Evolutionary conservation across 1,140 invertebrate species (phyloP).

Genomic region (Diabrotica virgifera): DNA sequence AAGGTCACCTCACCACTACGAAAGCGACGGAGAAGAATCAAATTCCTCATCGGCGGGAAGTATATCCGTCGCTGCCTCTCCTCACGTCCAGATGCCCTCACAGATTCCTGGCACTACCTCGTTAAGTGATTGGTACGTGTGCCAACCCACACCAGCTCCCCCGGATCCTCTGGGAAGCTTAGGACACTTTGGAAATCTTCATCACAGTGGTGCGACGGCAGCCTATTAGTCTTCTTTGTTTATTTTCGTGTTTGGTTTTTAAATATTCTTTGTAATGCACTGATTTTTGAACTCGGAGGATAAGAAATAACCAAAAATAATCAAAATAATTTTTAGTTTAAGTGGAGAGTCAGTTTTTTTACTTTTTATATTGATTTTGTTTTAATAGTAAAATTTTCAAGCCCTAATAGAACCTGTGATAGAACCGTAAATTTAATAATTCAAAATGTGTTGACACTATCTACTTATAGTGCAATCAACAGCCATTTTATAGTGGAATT

Average conservation of each 20-base stretch:
- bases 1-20: constrained; percentile 55
- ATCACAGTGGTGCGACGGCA: constrained; percentile 51
- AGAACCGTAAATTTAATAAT: too few species aligned
- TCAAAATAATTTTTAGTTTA: not conserved
- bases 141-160: constrained; percentile 40
- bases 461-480: too few species aligned
- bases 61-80: constrained; percentile 50
- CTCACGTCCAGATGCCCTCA: constrained; percentile 50
- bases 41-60: constrained; percentile 53
- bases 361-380: too few species aligned
- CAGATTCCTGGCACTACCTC: constrained; percentile 48
- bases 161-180: constrained; percentile 56
- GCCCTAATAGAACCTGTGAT: too few species aligned
- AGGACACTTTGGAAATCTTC: constrained; percentile 55
- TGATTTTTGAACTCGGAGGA: not conserved
- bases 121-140: constrained; percentile 63
- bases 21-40: constrained; percentile 59
- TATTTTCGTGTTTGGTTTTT: not conserved
- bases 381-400: too few species aligned
- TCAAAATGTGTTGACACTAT: too few species aligned
- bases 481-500: too few species aligned
- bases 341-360: too few species aligned
- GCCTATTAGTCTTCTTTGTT: constrained; percentile 48
- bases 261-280: not conserved
- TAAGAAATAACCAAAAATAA: not conserved